These are phyloP conservation scores for Tragelaphus imberbis DNA, from an alignment of 2,113 vertebrate genomes.

Conservation along the genomic window DNA sequence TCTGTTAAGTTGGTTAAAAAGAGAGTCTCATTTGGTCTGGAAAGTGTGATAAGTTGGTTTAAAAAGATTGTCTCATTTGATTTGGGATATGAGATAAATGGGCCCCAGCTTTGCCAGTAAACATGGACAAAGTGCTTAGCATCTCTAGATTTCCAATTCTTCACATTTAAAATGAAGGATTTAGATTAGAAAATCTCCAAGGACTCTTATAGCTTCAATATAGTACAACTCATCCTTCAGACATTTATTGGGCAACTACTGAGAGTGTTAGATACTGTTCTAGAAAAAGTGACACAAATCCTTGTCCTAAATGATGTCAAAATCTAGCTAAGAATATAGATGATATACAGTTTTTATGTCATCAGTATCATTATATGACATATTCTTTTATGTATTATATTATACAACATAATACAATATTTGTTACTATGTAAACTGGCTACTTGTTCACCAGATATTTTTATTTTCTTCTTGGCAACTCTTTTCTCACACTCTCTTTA, in stretches of 20 bases:
- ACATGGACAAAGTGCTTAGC: neutral
- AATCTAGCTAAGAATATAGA: neutral
- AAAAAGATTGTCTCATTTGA: conserved; percentile 23
- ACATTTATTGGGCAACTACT: conserved; percentile 32
- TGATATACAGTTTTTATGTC: neutral
- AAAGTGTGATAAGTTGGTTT: conserved; percentile 30
- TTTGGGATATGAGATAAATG: conserved; percentile 20
- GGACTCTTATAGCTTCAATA: conserved; percentile 29
- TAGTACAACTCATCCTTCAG: neutral
- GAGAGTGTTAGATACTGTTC: neutral
- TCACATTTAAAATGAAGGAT: conserved; percentile 39
- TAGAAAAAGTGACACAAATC: neutral
- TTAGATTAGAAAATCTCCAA: conserved; percentile 39
- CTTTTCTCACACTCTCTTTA: neutral
- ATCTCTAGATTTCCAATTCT: conserved; percentile 17
- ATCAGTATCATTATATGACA: neutral
- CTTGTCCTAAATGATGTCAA: neutral
- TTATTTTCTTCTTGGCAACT: neutral
- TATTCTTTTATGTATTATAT: neutral
- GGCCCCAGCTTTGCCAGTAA: neutral
- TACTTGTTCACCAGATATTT: neutral
- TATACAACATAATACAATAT: neutral
- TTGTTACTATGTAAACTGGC: neutral
- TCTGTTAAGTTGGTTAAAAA: conserved; percentile 31
- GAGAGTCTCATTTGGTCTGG: neutral